These are phyloP conservation scores for Odontomachus brunneus DNA, from an alignment of 1,140 invertebrate genomes.

Conservation along the genomic window DNA sequence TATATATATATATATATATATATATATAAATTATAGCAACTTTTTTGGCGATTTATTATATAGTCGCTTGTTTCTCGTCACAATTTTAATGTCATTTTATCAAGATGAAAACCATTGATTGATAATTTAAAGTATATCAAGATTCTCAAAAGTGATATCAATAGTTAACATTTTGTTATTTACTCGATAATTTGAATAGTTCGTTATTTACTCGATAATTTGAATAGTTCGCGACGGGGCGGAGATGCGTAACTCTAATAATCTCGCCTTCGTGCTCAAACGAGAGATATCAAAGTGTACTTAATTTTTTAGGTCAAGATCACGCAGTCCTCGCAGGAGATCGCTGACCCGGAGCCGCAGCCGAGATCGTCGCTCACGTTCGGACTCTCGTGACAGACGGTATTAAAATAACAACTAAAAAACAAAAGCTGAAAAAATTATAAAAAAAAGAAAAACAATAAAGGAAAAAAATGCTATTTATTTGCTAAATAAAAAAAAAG, in stretches of 20 bases:
- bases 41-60: too few relatives aligned
- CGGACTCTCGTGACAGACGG: slow-evolving; percentile 85
- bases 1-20: too few relatives aligned
- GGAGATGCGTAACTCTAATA: slow-evolving; percentile 55
- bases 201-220: too few relatives aligned
- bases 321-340: slow-evolving; percentile 83
- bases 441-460: neutral
- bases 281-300: slow-evolving; percentile 64
- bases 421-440: slow-evolving; percentile 4
- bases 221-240: slow-evolving; percentile 44
- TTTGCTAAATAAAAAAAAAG: too few relatives aligned
- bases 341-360: slow-evolving; percentile 83
- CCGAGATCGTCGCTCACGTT: slow-evolving; percentile 84
- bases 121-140: neutral
- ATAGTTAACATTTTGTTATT: neutral
- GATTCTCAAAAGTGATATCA: neutral
- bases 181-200: neutral
- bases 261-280: slow-evolving; percentile 7
- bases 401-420: slow-evolving; percentile 76
- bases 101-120: neutral
- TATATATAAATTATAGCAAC: too few relatives aligned
- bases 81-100: slow-evolving; percentile 1
- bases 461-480: neutral
- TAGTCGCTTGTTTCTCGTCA: neutral
- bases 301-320: slow-evolving; percentile 83